Percentiles rank a stretch among this genome's conserved stretches.
These are phyloP conservation scores for Pinna nobilis DNA, from an alignment of 1,140 invertebrate species.

Conservation along the genomic window DNA sequence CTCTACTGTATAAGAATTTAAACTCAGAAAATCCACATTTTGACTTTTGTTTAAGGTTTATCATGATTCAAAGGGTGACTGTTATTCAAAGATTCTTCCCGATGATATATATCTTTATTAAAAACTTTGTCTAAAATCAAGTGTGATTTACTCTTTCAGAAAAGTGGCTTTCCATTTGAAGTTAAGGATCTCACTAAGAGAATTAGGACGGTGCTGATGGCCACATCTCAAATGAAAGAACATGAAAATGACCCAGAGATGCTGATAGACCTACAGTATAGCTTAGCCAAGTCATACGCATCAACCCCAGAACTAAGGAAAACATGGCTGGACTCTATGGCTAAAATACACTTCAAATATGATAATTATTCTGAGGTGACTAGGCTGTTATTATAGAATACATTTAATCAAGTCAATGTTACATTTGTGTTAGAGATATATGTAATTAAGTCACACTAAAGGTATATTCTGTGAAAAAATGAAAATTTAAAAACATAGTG, in stretches of 20 bases:
- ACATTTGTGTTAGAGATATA: too few species aligned
- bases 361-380: conserved; percentile 86
- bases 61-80: too few species aligned
- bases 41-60: too few species aligned
- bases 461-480: too few species aligned
- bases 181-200: conserved; percentile 94
- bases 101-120: too few species aligned
- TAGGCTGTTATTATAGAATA: not conserved
- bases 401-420: too few species aligned
- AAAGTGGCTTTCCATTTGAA: conserved; percentile 84
- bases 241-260: conserved; percentile 92
- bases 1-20: too few species aligned
- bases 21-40: too few species aligned
- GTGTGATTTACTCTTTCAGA: conserved; percentile 47
- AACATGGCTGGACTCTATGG: conserved; percentile 94
- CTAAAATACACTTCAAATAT: conserved; percentile 85
- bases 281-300: conserved; percentile 94
- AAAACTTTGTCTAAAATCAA: not conserved
- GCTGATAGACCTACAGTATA: conserved; percentile 93
- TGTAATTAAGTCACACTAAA: too few species aligned
- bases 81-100: too few species aligned
- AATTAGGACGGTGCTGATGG: conserved; percentile 94
- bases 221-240: conserved; percentile 93
- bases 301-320: conserved; percentile 93
- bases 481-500: too few species aligned